A percentile compares a stretch with the other conserved stretches of the same genome.
Evolutionary conservation across 2,113 vertebrate species (phyloP).

Genomic region (Siniperca knerii): DNA sequence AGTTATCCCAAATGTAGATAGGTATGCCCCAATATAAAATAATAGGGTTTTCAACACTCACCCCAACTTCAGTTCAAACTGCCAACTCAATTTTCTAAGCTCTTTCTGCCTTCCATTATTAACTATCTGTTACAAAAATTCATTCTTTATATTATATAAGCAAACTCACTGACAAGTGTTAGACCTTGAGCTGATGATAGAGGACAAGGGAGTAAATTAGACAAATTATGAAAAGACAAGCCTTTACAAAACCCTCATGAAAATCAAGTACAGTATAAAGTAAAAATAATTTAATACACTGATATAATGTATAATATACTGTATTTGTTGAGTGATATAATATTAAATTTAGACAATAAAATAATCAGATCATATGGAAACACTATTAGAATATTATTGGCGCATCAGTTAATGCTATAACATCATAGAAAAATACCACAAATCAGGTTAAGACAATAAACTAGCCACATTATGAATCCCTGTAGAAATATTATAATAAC

Average conservation of each 20-base stretch:
- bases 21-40: not conserved
- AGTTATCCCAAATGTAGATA: not conserved
- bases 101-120: not conserved
- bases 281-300: not conserved
- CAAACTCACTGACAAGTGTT: slow-evolving; percentile 18
- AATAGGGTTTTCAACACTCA: not conserved
- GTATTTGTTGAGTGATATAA: not conserved
- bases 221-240: not conserved
- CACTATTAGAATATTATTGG: not conserved
- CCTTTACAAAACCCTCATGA: not conserved
- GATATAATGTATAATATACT: not conserved
- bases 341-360: not conserved
- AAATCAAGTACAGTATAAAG: not conserved
- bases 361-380: not conserved
- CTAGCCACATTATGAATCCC: not conserved
- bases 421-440: not conserved
- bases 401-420: not conserved
- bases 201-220: not conserved
- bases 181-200: slow-evolving; percentile 22
- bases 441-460: not conserved
- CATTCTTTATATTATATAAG: not conserved
- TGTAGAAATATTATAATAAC: not conserved
- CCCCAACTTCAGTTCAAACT: slow-evolving; percentile 13
- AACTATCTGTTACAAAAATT: not conserved
- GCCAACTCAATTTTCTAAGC: not conserved